Evolutionary conservation across 2,113 vertebrate genomes (phyloP), one percentile per base, ranked within the genome.

Genomic region (Rostratula benghalensis): DNA sequence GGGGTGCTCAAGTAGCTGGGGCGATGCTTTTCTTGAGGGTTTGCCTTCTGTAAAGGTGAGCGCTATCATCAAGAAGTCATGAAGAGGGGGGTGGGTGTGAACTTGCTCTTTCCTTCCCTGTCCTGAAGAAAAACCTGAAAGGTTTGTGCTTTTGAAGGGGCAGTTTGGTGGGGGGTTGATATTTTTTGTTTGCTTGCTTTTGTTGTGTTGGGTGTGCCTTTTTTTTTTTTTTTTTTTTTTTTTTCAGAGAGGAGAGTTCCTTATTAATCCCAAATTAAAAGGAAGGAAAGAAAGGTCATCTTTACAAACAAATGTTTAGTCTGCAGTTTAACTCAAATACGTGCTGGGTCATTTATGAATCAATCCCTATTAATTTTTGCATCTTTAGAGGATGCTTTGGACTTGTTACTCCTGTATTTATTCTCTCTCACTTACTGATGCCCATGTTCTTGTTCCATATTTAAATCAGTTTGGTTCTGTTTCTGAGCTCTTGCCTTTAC

Each of bases 1-100:
- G 18, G 12, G 51, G 33, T 0, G 2, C 54, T 35, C 0, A 1
- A 33, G 68, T 19, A 25, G 11, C 10, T 59, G 56, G 25, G 25
- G 39, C n/a, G 30, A 3, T 48, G 30, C 39, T 80, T 60, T 57
- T 69, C 21, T 21, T 8, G 7, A 61, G 48, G 6, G 7, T 73
- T 89, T 87, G 35, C 63, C 10, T 56, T 53, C 48, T 64, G 9
- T 4, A 56, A 56, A 46, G 23, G 15, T 2, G 31, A 51, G 15
- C 1, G 5, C 60, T 54, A 0, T 45, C 79, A 76, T 33, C 25
- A 51, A 28, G 39, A 86, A 28, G 9, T 60, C 63, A 9, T 14
- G 39, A 33, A 59, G 53, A 24, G 13, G 6, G 13, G 6, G 4
- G 8, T 51, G 41, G 23, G 17, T 65, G 18, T 13, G 37, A 63